A percentile compares a stretch with the other conserved stretches of the same genome.
phyloP scores from a whole-genome alignment of 2,113 vertebrate genomes.

The Eudyptes chrysolophus region DNA sequence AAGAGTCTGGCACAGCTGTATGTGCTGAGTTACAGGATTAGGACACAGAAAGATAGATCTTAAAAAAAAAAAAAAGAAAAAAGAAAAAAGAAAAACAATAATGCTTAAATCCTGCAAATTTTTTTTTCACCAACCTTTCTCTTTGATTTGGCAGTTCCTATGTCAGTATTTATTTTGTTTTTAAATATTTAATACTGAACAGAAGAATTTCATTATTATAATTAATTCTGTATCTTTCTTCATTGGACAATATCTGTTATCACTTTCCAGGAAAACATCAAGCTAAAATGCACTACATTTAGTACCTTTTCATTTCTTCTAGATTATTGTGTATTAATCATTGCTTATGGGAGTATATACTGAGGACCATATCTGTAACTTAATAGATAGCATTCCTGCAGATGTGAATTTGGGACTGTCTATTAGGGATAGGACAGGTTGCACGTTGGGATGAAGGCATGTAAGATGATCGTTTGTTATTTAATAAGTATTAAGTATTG shows the following conservation, averaged over 20 bases:
- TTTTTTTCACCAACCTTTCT: neutral
- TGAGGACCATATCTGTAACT: neutral
- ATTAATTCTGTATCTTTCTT: neutral
- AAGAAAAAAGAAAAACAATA: neutral
- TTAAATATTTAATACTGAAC: neutral
- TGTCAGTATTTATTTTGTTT: neutral
- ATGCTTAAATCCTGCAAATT: neutral
- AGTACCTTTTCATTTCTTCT: neutral
- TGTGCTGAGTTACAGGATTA: neutral
- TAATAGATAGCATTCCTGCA: neutral
- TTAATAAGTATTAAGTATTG: neutral
- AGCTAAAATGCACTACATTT: neutral
- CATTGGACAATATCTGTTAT: neutral
- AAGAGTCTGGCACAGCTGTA: neutral
- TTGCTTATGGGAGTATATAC: neutral
- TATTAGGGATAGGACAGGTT: neutral
- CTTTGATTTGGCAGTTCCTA: neutral
- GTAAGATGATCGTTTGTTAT: neutral
- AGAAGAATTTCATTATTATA: neutral
- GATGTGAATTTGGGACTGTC: neutral
- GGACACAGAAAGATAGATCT: neutral
- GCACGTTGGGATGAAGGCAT: neutral
- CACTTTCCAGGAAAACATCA: neutral
- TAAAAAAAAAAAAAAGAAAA: no score
- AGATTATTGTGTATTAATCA: neutral